phyloP scores from a whole-genome alignment of 2,113 vertebrate genomes.

The Microtus oregoni region DNA sequence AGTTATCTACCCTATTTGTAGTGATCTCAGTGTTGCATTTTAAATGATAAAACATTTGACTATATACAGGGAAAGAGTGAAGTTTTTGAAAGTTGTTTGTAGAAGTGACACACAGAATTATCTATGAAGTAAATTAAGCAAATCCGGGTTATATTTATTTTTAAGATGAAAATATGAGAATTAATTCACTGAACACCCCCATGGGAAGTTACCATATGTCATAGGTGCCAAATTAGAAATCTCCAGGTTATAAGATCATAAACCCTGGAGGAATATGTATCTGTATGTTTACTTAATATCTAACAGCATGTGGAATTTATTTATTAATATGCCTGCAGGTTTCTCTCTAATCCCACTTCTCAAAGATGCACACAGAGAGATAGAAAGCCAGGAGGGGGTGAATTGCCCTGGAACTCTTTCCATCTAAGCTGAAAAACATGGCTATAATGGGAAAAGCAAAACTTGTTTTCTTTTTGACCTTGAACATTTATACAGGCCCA shows the following conservation, averaged over 20 bases:
- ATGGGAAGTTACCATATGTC: slow-evolving; percentile 82
- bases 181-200: slow-evolving; percentile 83
- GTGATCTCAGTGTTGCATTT: neutral
- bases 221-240: slow-evolving; percentile 89
- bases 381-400: slow-evolving; percentile 85
- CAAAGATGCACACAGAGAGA: slow-evolving; percentile 86
- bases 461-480: slow-evolving; percentile 75
- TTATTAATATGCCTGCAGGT: slow-evolving; percentile 91
- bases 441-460: slow-evolving; percentile 78
- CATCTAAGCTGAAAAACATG: slow-evolving; percentile 84
- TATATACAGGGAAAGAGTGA: neutral
- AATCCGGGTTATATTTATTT: slow-evolving; percentile 57
- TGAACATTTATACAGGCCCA: slow-evolving; percentile 67
- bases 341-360: slow-evolving; percentile 89
- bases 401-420: slow-evolving; percentile 85
- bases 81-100: slow-evolving; percentile 21
- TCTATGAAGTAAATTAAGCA: slow-evolving; percentile 20
- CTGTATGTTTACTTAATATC: slow-evolving; percentile 91
- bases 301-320: slow-evolving; percentile 91
- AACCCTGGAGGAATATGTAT: slow-evolving; percentile 88
- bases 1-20: neutral
- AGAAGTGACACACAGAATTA: neutral
- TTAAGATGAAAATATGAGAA: slow-evolving; percentile 81
- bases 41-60: slow-evolving; percentile 20
- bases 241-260: slow-evolving; percentile 88